Conservation (phyloP, 2,888 invertebrate genomes). For the Hoplodrina ambigua region DNA sequence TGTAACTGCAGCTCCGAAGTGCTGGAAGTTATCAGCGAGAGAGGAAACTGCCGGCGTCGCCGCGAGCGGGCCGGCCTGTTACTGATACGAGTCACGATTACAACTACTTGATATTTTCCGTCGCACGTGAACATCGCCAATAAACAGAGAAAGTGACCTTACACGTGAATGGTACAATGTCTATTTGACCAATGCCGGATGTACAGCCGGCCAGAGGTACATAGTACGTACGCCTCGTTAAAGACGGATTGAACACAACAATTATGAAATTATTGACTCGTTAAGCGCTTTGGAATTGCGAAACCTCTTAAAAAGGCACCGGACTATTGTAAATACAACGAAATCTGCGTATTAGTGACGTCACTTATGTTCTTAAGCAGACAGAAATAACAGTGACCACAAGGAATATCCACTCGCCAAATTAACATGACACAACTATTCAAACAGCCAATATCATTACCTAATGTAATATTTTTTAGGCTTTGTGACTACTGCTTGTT, state of each 20-base stretch:
- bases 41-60: constrained; percentile 31
- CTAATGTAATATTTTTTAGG: constrained; percentile 9
- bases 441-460: constrained; percentile 13
- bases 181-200: constrained; percentile 43
- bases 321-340: constrained; percentile 44
- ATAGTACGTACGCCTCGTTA: constrained; percentile 23
- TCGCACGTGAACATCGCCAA: constrained; percentile 22
- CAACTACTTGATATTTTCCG: constrained; percentile 27
- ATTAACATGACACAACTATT: constrained; percentile 14
- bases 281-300: constrained; percentile 26
- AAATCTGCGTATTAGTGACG: constrained; percentile 36
- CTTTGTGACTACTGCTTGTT: background rate
- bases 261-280: constrained; percentile 51
- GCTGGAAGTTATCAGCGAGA: constrained; percentile 35
- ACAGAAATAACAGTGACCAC: constrained; percentile 15
- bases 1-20: constrained; percentile 30
- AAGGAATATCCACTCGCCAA: constrained; percentile 38
- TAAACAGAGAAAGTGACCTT: constrained; percentile 25
- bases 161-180: constrained; percentile 5
- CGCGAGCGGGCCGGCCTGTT: constrained; percentile 14
- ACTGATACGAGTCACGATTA: constrained; percentile 49
- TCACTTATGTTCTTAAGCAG: constrained; percentile 34
- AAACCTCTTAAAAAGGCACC: constrained; percentile 39
- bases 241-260: constrained; percentile 25
- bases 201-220: constrained; percentile 13